Percentiles rank a stretch among this genome's conserved stretches.
Evolutionary conservation across 2,113 vertebrate genomes (phyloP).

Genomic region (Pseudolaguvia tuberculata): DNA sequence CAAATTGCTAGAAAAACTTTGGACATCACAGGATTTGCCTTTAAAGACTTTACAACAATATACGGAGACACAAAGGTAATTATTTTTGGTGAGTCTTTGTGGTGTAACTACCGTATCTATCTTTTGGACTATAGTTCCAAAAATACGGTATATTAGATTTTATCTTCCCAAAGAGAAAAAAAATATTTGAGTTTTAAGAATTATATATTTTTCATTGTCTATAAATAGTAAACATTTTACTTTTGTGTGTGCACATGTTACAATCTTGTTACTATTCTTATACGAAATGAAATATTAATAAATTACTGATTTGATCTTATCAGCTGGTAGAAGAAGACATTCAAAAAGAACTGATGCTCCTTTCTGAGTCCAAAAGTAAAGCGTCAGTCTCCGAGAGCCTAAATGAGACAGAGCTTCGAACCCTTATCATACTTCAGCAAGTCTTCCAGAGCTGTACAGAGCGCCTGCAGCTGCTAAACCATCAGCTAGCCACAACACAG

Average conservation of each 20-base stretch:
- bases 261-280: not conserved
- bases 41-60: constrained; percentile 51
- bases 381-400: constrained; percentile 35
- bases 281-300: not conserved
- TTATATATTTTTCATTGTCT: no score
- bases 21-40: constrained; percentile 60
- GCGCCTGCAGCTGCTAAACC: constrained; percentile 64
- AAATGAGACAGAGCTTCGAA: constrained; percentile 52
- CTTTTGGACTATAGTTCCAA: no score
- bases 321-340: constrained; percentile 34
- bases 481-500: constrained; percentile 58
- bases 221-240: no score
- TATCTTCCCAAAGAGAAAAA: no score
- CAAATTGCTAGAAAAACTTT: constrained; percentile 54
- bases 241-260: no score
- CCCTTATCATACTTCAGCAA: constrained; percentile 53
- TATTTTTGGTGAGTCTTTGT: no score
- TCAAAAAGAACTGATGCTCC: constrained; percentile 54
- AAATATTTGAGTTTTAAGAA: no score
- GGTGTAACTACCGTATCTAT: no score
- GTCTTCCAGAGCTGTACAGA: constrained; percentile 57
- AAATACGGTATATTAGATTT: no score
- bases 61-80: constrained; percentile 58
- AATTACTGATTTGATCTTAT: not conserved
- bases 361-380: constrained; percentile 56